A percentile compares a stretch with the other conserved stretches of the same genome.
Evolutionary conservation across 2,888 invertebrate species (phyloP).

Genomic region (Torymus aiolomorphi): DNA sequence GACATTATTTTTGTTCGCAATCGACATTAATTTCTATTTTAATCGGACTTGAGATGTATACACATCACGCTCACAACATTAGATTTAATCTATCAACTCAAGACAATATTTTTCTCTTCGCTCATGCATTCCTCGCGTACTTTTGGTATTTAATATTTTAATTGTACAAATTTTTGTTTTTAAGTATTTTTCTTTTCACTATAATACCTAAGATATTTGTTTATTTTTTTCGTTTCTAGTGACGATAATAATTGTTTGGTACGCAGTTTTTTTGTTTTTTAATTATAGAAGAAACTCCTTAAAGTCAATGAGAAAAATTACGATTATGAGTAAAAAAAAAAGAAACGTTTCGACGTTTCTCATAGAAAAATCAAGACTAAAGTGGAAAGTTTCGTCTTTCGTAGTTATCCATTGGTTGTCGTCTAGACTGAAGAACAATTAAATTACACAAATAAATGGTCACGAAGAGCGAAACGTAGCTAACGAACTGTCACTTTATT

Average conservation of each 20-base stretch:
- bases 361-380: slow-evolving; percentile 30
- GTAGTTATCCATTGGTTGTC: slow-evolving; percentile 38
- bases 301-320: slow-evolving; percentile 46
- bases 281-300: slow-evolving; percentile 53
- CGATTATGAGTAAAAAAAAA: slow-evolving; percentile 32
- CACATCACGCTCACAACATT: slow-evolving; percentile 32
- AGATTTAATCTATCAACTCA: slow-evolving; percentile 57
- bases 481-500: too few species aligned
- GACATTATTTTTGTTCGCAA: slow-evolving; percentile 34
- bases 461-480: slow-evolving; percentile 29
- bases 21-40: slow-evolving; percentile 38
- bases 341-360: too few species aligned
- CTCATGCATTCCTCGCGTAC: slow-evolving; percentile 60
- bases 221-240: slow-evolving; percentile 58
- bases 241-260: slow-evolving; percentile 52
- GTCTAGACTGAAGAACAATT: slow-evolving; percentile 50
- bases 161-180: slow-evolving; percentile 70
- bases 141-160: slow-evolving; percentile 69
- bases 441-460: slow-evolving; percentile 45
- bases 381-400: slow-evolving; percentile 40
- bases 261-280: slow-evolving; percentile 55
- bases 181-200: slow-evolving; percentile 65
- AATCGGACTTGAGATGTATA: slow-evolving; percentile 48
- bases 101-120: slow-evolving; percentile 54
- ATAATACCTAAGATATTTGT: slow-evolving; percentile 62